Evolutionary conservation across 2,888 invertebrate species (phyloP).

Genomic region (Rhamphomyia laevipes): DNA sequence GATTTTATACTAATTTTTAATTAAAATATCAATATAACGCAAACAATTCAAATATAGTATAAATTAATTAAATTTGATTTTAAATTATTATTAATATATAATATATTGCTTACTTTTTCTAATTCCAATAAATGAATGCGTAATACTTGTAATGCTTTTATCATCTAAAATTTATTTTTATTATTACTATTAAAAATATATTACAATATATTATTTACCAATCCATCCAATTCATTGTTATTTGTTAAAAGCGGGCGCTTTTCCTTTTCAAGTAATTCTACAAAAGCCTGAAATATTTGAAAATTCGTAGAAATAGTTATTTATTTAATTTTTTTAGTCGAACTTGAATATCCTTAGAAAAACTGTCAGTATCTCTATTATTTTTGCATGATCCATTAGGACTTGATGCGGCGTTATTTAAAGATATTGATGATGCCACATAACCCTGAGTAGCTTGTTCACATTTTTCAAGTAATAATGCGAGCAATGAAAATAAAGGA

Average conservation of each 20-base stretch:
- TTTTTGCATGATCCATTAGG: conserved; percentile 18
- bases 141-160: conserved; percentile 79
- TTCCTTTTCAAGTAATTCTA: conserved; percentile 80
- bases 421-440: conserved; percentile 70
- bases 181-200: not conserved
- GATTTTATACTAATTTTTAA: too few species aligned
- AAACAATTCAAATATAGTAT: too few species aligned
- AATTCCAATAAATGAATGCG: conserved; percentile 84
- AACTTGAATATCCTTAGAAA: conserved; percentile 21
- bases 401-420: conserved; percentile 66
- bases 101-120: conserved; percentile 50
- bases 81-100: too few species aligned
- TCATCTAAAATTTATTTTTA: conserved; percentile 48
- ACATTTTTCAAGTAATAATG: conserved; percentile 88
- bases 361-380: conserved; percentile 17
- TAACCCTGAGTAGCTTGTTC: conserved; percentile 91
- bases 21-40: too few species aligned
- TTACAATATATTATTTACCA: conserved; percentile 48
- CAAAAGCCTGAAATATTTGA: conserved; percentile 52
- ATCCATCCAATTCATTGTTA: conserved; percentile 88
- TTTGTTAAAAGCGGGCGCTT: conserved; percentile 75
- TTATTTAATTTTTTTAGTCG: not conserved
- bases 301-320: too few species aligned
- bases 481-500: conserved; percentile 85
- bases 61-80: too few species aligned